Percentiles rank a stretch among this genome's conserved stretches.
phyloP scores from a whole-genome alignment of 2,113 vertebrate species.

The Archilochus colubris region DNA sequence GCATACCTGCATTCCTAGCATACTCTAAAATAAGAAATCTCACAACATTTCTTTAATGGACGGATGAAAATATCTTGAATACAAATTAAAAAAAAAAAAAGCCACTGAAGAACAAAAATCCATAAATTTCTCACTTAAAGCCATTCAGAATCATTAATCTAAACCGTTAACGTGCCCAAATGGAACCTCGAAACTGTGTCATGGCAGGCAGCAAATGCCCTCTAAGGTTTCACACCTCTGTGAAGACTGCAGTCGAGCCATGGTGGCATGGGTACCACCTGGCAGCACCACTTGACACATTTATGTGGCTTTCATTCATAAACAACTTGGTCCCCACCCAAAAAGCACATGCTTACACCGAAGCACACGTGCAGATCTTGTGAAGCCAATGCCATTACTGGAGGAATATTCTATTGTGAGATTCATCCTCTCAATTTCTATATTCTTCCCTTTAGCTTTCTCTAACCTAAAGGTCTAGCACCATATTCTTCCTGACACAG shows the following conservation, averaged over 20 bases:
- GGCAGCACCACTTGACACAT: background rate
- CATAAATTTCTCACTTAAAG: background rate
- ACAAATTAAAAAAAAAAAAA: background rate
- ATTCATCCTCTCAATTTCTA: background rate
- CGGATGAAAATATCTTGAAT: background rate
- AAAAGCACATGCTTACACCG: background rate
- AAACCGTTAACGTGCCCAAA: background rate
- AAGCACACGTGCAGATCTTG: background rate
- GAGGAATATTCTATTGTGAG: background rate
- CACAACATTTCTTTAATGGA: background rate
- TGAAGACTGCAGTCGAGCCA: background rate
- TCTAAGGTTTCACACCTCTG: background rate
- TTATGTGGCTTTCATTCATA: background rate
- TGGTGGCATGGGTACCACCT: accelerated
- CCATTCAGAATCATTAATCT: background rate
- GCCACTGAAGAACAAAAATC: background rate
- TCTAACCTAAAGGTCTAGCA: background rate
- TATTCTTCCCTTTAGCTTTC: background rate
- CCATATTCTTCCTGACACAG: background rate
- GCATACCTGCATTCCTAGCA: background rate
- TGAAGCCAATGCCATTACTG: background rate
- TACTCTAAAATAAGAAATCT: background rate
- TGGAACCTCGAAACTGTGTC: background rate
- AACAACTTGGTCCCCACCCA: background rate
- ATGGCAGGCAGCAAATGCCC: background rate